These are phyloP conservation scores for Micrasema longulum DNA, from an alignment of 1,140 invertebrate genomes.

Conservation along the genomic window DNA sequence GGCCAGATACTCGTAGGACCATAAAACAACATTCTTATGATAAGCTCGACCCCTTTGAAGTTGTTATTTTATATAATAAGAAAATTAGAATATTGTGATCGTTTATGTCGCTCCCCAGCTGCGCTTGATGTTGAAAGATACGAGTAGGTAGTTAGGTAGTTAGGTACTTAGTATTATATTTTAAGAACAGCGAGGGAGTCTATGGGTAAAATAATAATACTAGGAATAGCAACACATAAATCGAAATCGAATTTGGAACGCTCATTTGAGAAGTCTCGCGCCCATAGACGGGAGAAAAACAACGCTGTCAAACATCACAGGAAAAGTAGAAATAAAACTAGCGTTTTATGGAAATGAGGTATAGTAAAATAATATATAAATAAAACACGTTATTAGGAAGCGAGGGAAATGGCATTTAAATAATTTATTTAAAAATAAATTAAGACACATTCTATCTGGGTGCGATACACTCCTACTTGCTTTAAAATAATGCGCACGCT, in stretches of 20 bases:
- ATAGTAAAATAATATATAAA: too few species aligned
- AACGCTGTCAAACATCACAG: conserved; percentile 9
- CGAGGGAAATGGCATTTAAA: too few species aligned
- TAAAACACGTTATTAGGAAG: too few species aligned
- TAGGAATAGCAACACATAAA: not conserved
- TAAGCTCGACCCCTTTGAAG: not conserved
- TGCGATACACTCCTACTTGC: too few species aligned
- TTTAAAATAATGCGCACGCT: too few species aligned
- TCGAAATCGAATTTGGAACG: conserved; percentile 7
- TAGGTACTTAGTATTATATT: not conserved
- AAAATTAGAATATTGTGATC: not conserved
- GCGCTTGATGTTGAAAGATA: too few species aligned
- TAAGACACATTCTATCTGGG: too few species aligned
- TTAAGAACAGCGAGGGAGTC: not conserved
- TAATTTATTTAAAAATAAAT: too few species aligned
- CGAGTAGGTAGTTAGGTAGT: not conserved
- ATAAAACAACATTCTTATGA: not conserved
- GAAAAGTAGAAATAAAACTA: not conserved
- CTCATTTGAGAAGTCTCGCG: conserved; percentile 2
- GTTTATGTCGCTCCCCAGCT: too few species aligned
- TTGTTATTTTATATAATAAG: not conserved
- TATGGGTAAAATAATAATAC: not conserved
- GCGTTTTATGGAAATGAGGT: too few species aligned
- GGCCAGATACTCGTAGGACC: too few species aligned
- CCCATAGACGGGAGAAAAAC: not conserved